A percentile compares a stretch with the other conserved stretches of the same genome.
These are phyloP conservation scores for Nomada fucata DNA, from an alignment of 2,888 invertebrate genomes.

Conservation along the genomic window DNA sequence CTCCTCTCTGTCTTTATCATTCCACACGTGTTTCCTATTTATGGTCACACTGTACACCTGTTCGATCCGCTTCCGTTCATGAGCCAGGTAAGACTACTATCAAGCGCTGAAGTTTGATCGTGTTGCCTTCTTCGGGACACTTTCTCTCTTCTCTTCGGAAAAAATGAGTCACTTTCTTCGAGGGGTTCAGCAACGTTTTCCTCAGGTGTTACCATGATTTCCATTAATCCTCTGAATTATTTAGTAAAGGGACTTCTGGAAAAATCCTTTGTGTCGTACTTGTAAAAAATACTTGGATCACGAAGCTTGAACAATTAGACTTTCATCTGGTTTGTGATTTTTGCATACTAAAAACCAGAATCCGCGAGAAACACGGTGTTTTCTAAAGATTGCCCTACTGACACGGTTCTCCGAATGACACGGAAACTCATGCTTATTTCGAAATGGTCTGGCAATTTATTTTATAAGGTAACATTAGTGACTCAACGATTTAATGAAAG, in stretches of 20 bases:
- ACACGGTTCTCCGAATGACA: conserved; percentile 46
- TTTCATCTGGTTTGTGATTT: neutral
- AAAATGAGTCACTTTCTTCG: conserved; percentile 78
- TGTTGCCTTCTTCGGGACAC: conserved; percentile 72
- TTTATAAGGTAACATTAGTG: too few relatives aligned
- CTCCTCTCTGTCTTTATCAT: conserved; percentile 27
- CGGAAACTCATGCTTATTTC: neutral
- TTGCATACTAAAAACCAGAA: neutral
- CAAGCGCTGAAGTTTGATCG: conserved; percentile 21
- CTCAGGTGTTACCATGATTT: neutral
- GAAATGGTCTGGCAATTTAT: too few relatives aligned
- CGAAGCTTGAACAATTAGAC: neutral
- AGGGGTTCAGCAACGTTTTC: conserved; percentile 15
- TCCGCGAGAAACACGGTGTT: neutral
- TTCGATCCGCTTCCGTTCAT: conserved; percentile 40
- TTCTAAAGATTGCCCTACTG: conserved; percentile 57
- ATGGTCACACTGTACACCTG: conserved; percentile 6
- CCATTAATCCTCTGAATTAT: neutral
- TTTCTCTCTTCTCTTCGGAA: conserved; percentile 78
- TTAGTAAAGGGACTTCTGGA: neutral
- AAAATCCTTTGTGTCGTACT: too few relatives aligned
- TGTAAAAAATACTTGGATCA: neutral
- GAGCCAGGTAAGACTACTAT: conserved; percentile 45
- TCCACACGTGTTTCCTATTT: conserved; percentile 14
- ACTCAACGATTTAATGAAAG: too few relatives aligned